Percentiles rank a stretch among this genome's conserved stretches.
Evolutionary conservation across 1,140 invertebrate species (phyloP).

Genomic region (Pachypsylla venusta): DNA sequence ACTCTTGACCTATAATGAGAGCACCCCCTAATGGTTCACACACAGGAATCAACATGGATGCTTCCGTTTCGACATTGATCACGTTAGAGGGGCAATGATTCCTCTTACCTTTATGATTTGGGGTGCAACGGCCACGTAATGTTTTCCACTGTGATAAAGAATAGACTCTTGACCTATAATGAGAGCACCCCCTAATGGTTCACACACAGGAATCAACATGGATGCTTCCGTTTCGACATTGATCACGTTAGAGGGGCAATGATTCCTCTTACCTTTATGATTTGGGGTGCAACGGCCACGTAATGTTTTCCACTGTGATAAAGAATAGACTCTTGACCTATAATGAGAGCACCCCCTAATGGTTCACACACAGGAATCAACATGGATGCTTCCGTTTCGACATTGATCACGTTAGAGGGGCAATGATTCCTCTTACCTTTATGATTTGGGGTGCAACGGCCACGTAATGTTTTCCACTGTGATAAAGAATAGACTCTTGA

Average conservation of each 20-base stretch:
- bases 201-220: slow-evolving; percentile 89
- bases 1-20: slow-evolving; percentile 93
- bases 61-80: slow-evolving; percentile 95
- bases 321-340: slow-evolving; percentile 93
- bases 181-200: slow-evolving; percentile 83
- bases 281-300: slow-evolving; percentile 78
- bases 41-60: slow-evolving; percentile 88
- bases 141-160: slow-evolving; percentile 86
- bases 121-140: slow-evolving; percentile 81
- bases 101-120: slow-evolving; percentile 78
- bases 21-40: slow-evolving; percentile 87
- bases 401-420: no score
- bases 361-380: slow-evolving; percentile 91
- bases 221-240: slow-evolving; percentile 95
- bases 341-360: slow-evolving; percentile 84
- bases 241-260: no score
- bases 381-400: slow-evolving; percentile 91
- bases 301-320: slow-evolving; percentile 89
- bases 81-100: no score
- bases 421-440: no score
- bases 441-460: slow-evolving; percentile 85
- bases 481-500: slow-evolving; percentile 93
- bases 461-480: slow-evolving; percentile 79
- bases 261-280: slow-evolving; percentile 80
- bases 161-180: slow-evolving; percentile 97